Conservation (phyloP, 2,797 vertebrate genomes). For the Scolopax bukidnonensis region DNA sequence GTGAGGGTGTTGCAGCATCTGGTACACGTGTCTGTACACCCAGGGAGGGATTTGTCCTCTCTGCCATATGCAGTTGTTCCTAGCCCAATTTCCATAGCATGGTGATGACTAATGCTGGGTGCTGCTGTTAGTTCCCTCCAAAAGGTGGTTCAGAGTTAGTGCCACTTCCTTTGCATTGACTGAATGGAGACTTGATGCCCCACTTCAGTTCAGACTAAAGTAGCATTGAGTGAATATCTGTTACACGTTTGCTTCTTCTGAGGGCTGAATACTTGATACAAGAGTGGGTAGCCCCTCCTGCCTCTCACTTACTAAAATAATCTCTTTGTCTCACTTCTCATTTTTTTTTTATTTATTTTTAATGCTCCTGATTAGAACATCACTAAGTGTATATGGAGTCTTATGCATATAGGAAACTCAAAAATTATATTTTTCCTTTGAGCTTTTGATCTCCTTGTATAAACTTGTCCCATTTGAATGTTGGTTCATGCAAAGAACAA, state of each 20-base stretch:
- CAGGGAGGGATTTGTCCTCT: neutral
- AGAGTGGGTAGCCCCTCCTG: neutral
- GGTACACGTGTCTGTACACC: neutral
- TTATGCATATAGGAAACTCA: neutral
- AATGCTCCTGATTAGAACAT: neutral
- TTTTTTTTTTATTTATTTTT: neutral
- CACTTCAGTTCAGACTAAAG: neutral
- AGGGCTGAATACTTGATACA: neutral
- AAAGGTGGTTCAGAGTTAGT: neutral
- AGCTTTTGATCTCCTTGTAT: neutral
- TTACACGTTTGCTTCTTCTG: neutral
- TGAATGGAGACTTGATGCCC: neutral
- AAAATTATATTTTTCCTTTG: neutral
- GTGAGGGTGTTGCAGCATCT: neutral
- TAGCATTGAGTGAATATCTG: neutral
- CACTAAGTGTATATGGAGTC: neutral
- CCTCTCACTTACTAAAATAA: neutral
- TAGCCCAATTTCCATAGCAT: accelerated
- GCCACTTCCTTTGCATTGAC: neutral
- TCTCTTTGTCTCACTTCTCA: neutral
- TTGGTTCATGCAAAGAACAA: neutral
- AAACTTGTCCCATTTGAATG: neutral
- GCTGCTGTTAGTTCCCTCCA: neutral
- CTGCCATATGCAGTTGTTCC: neutral
- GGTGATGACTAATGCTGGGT: neutral